phyloP scores from a whole-genome alignment of 2,797 vertebrate genomes.

The Melanogrammus aeglefinus region DNA sequence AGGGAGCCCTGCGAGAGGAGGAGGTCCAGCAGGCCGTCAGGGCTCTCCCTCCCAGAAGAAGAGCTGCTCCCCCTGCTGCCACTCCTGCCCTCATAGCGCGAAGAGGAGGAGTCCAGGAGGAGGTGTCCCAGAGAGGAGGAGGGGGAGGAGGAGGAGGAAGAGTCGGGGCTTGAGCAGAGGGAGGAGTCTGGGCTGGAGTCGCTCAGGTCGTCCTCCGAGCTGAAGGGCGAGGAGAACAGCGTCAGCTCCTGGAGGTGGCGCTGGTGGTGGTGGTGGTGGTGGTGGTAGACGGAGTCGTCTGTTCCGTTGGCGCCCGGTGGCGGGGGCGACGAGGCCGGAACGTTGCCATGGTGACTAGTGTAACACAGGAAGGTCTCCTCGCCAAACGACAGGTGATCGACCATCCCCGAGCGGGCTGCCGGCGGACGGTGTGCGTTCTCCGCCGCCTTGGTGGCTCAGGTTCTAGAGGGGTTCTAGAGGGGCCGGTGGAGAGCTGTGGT shows the following conservation, averaged over 20 bases:
- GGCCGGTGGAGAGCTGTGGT: neutral
- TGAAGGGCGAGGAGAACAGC: slow-evolving; percentile 50
- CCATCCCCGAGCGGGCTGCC: slow-evolving; percentile 77
- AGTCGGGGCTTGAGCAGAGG: slow-evolving; percentile 88
- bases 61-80: slow-evolving; percentile 64
- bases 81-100: slow-evolving; percentile 68
- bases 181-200: slow-evolving; percentile 88
- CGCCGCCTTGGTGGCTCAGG: neutral
- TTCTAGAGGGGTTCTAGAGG: neutral
- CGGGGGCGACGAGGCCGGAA: slow-evolving; percentile 50
- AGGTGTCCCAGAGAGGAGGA: slow-evolving; percentile 33
- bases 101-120: slow-evolving; percentile 32
- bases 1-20: slow-evolving; percentile 86
- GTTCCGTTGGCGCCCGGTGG: slow-evolving; percentile 79
- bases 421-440: slow-evolving; percentile 20
- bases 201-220: slow-evolving; percentile 91
- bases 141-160: slow-evolving; percentile 44
- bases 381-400: slow-evolving; percentile 91
- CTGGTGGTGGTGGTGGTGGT: slow-evolving; percentile 38
- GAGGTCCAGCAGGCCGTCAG: slow-evolving; percentile 91
- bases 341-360: slow-evolving; percentile 55
- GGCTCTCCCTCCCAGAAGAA: slow-evolving; percentile 79
- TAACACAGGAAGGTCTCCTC: slow-evolving; percentile 86
- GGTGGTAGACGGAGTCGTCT: slow-evolving; percentile 77
- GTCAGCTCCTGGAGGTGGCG: slow-evolving; percentile 52